Evolutionary conservation across 1,140 invertebrate genomes (phyloP).

Genomic region (Ladona fulva): DNA sequence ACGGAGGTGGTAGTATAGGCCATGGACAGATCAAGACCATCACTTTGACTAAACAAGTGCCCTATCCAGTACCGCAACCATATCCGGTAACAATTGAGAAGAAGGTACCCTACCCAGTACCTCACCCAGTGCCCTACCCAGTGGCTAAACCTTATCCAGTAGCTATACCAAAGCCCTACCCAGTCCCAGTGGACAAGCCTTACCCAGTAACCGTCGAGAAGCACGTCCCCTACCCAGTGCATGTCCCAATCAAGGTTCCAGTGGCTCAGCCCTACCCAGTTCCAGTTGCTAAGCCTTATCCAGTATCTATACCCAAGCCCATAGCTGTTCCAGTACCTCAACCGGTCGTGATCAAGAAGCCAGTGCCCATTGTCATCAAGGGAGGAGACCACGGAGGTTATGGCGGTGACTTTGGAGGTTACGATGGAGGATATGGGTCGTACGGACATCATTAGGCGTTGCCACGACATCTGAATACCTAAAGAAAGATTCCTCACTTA

Average conservation of each 20-base stretch:
- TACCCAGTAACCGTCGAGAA: neutral
- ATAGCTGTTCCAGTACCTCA: conserved; percentile 23
- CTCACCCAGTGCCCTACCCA: conserved; percentile 32
- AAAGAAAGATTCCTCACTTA: too few relatives aligned
- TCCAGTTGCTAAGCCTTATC: conserved; percentile 24
- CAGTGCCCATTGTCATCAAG: conserved; percentile 19
- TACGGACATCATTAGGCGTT: too few relatives aligned
- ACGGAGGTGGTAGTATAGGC: conserved; percentile 24
- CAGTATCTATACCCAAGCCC: conserved; percentile 20
- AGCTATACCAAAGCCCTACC: conserved; percentile 21
- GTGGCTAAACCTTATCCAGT: conserved; percentile 25
- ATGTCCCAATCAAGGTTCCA: conserved; percentile 25
- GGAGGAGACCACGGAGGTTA: too few relatives aligned
- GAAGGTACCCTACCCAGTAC: conserved; percentile 36
- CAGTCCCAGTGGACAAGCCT: conserved; percentile 24
- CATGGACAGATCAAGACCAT: conserved; percentile 37
- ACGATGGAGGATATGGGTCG: too few relatives aligned
- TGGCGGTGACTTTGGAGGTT: too few relatives aligned
- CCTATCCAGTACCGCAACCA: conserved; percentile 35
- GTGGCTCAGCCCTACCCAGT: conserved; percentile 26
- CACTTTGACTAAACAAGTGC: conserved; percentile 40
- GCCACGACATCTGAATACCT: too few relatives aligned
- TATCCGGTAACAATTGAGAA: conserved; percentile 38
- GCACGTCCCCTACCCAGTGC: conserved; percentile 24
- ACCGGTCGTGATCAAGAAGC: conserved; percentile 24